These are phyloP conservation scores for Ispidina picta DNA, from an alignment of 2,797 vertebrate species.

Conservation along the genomic window DNA sequence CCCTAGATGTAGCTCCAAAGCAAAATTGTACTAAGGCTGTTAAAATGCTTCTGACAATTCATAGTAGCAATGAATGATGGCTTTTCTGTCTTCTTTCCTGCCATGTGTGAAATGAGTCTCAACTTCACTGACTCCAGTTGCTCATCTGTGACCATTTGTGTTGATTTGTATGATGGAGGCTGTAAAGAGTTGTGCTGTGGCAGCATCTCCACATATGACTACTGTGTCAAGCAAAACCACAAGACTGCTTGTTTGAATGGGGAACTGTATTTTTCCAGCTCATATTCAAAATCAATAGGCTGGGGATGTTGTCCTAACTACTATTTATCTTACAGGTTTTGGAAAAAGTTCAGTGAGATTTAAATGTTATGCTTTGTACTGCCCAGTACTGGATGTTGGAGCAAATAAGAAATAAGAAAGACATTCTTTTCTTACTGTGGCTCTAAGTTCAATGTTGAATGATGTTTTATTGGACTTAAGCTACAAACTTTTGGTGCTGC, in stretches of 20 bases:
- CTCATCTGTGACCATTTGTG: background rate
- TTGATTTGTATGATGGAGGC: background rate
- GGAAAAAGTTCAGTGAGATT: background rate
- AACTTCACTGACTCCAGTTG: background rate
- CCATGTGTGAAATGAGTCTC: constrained; percentile 52
- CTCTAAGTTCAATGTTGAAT: background rate
- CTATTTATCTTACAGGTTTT: background rate
- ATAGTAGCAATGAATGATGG: background rate
- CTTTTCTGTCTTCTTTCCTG: constrained; percentile 20
- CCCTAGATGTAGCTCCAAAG: background rate
- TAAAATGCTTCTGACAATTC: background rate
- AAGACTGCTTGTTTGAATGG: background rate
- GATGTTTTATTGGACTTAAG: background rate
- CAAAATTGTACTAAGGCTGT: background rate
- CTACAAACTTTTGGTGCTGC: background rate
- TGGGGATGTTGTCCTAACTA: background rate
- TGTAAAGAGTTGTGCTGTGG: background rate
- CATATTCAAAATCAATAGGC: background rate
- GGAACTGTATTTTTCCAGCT: background rate
- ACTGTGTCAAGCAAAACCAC: background rate
- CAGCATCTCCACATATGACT: background rate
- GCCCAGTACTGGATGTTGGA: background rate
- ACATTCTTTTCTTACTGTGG: background rate
- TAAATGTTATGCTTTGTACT: background rate
- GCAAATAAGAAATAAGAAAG: background rate